Evolutionary conservation across 1,140 invertebrate species (phyloP).

Genomic region (Bombus huntii): DNA sequence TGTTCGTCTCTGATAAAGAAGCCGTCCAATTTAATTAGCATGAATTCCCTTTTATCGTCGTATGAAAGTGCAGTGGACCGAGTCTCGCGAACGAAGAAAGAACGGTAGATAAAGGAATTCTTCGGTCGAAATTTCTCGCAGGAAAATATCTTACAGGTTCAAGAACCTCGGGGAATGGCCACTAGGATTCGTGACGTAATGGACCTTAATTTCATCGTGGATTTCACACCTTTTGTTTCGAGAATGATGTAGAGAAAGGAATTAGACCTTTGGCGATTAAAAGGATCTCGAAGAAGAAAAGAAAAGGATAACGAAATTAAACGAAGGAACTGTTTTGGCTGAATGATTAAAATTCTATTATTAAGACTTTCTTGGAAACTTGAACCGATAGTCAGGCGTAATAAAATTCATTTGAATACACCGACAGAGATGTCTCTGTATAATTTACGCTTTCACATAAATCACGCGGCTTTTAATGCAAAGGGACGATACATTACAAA

Average conservation of each 20-base stretch:
- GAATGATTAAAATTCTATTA: neutral
- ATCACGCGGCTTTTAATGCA: neutral
- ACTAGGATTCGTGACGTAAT: neutral
- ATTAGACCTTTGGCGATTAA: neutral
- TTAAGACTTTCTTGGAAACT: neutral
- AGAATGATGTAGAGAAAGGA: neutral
- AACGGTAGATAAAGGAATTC: conserved; percentile 34
- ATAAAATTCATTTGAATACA: neutral
- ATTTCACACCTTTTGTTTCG: conserved; percentile 22
- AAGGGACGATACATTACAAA: neutral
- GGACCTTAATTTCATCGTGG: conserved; percentile 40
- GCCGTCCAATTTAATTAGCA: conserved; percentile 60
- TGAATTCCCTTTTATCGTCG: conserved; percentile 57
- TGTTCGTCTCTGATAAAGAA: conserved; percentile 24
- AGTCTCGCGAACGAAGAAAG: conserved; percentile 43
- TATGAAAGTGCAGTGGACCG: conserved; percentile 39
- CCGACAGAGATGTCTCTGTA: neutral
- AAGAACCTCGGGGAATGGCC: conserved; percentile 19
- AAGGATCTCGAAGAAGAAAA: too few species aligned
- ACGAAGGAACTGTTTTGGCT: too few species aligned
- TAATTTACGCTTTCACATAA: too few species aligned
- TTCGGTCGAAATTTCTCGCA: conserved; percentile 22
- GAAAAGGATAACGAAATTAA: neutral
- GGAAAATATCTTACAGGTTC: neutral
- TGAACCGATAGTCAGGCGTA: neutral